Evolutionary conservation across 2,888 invertebrate genomes (phyloP).

Genomic region (Seira ritae): DNA sequence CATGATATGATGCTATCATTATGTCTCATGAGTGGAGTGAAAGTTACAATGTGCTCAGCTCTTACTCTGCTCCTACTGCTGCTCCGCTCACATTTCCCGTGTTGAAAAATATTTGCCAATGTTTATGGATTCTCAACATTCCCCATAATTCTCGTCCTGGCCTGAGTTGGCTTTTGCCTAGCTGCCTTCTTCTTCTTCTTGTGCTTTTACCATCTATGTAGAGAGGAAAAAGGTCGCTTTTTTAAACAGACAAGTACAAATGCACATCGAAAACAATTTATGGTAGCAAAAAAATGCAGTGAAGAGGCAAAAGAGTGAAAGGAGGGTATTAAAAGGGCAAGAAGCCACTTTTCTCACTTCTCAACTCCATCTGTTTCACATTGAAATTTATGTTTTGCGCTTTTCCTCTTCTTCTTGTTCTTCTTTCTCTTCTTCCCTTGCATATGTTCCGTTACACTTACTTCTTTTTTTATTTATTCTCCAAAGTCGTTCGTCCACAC

Average conservation of each 20-base stretch:
- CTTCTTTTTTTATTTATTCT: constrained; percentile 39
- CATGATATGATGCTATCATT: too few relatives aligned
- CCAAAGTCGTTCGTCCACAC: constrained; percentile 7
- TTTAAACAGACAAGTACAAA: constrained; percentile 42
- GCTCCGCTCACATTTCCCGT: not conserved
- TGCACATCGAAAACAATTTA: constrained; percentile 25
- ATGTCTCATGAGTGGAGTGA: too few relatives aligned
- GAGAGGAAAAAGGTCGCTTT: constrained; percentile 17
- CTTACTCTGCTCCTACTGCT: too few relatives aligned
- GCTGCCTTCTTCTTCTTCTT: not conserved
- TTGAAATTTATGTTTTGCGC: constrained; percentile 61
- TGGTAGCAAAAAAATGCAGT: constrained; percentile 1
- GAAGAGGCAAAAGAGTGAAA: constrained; percentile 22
- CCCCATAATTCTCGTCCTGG: not conserved
- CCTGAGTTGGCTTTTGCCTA: too few relatives aligned
- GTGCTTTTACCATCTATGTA: not conserved
- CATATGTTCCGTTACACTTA: constrained; percentile 32
- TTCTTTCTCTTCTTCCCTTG: constrained; percentile 23
- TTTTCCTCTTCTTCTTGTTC: not conserved
- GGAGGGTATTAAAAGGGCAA: constrained; percentile 49
- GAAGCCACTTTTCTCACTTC: constrained; percentile 66
- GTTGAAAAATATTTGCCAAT: constrained; percentile 6
- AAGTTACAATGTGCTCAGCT: too few relatives aligned
- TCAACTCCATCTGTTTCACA: constrained; percentile 64
- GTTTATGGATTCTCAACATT: not conserved